Conservation (phyloP, 2,113 vertebrate species). For the Coturnix japonica region DNA sequence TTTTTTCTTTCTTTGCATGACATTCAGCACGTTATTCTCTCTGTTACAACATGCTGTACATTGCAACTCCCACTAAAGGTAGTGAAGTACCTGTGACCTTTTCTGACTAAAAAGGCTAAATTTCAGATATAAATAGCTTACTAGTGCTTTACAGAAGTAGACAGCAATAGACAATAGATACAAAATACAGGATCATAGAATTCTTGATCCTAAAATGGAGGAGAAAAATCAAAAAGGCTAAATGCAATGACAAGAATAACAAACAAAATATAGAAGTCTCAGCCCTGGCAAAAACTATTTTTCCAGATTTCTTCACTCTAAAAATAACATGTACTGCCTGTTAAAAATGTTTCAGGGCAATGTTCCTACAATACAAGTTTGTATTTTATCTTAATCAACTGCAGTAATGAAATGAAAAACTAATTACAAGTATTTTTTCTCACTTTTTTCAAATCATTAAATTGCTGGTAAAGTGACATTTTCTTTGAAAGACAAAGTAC, state of each 20-base stretch:
- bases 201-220: neutral
- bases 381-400: slow-evolving; percentile 20
- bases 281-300: neutral
- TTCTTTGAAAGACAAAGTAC: slow-evolving; percentile 66
- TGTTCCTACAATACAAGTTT: neutral
- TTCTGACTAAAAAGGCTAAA: neutral
- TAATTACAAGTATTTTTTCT: slow-evolving; percentile 1
- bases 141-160: neutral
- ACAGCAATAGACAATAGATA: neutral
- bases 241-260: neutral
- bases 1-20: neutral
- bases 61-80: too few species aligned
- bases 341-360: neutral
- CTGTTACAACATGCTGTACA: neutral
- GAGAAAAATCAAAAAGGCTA: neutral
- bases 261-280: neutral
- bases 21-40: neutral
- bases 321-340: neutral
- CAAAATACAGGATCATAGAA: neutral
- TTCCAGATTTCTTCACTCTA: neutral
- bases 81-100: neutral
- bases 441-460: neutral
- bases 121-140: neutral
- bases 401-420: neutral
- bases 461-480: neutral